phyloP scores from a whole-genome alignment of 2,888 invertebrate genomes.

The Leptinotarsa juncta region DNA sequence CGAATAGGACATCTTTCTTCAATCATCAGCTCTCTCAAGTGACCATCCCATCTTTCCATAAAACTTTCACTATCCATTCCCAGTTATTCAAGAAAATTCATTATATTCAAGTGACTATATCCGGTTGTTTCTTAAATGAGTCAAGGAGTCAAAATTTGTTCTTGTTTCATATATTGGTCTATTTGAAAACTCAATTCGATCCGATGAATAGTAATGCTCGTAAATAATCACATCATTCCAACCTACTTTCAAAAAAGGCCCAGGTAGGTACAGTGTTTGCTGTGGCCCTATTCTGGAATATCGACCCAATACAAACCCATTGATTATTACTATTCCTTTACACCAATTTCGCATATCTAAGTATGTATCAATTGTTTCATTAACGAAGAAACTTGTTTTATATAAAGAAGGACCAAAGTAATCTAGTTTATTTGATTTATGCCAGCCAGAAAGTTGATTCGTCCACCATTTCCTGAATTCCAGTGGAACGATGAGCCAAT shows the following conservation, averaged over 20 bases:
- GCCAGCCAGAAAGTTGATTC: conserved; percentile 59
- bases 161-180: conserved; percentile 50
- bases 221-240: conserved; percentile 61
- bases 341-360: conserved; percentile 85
- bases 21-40: too few relatives aligned
- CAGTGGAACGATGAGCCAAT: conserved; percentile 68
- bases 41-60: too few relatives aligned
- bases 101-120: background rate
- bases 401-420: conserved; percentile 70
- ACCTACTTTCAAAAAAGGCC: conserved; percentile 75
- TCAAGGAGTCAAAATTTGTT: conserved; percentile 9
- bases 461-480: conserved; percentile 68
- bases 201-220: conserved; percentile 58
- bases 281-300: conserved; percentile 85
- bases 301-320: conserved; percentile 87
- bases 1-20: too few relatives aligned
- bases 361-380: conserved; percentile 78
- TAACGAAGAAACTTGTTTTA: conserved; percentile 66
- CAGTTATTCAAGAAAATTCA: too few relatives aligned
- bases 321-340: conserved; percentile 87
- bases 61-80: too few relatives aligned
- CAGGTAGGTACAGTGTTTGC: conserved; percentile 85
- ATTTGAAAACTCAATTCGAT: conserved; percentile 52
- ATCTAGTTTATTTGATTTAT: conserved; percentile 72
- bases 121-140: background rate